phyloP scores from a whole-genome alignment of 1,140 invertebrate genomes.

The Bicyclus anynana region DNA sequence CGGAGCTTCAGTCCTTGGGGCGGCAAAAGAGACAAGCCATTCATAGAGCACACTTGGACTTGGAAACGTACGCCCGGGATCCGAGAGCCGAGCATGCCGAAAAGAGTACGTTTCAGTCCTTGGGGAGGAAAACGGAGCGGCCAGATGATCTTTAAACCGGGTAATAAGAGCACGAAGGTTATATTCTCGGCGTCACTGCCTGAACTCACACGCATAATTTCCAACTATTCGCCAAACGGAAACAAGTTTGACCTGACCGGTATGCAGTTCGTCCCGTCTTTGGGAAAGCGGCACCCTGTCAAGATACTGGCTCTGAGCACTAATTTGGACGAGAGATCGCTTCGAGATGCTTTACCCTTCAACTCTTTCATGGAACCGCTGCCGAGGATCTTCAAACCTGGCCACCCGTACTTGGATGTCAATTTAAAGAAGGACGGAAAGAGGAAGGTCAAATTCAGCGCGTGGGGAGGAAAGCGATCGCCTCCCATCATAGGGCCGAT shows the following conservation, averaged over 20 bases:
- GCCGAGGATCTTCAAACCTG: slow-evolving; percentile 54
- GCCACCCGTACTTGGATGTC: slow-evolving; percentile 55
- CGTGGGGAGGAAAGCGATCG: slow-evolving; percentile 62
- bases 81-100: slow-evolving; percentile 67
- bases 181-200: slow-evolving; percentile 57
- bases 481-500: slow-evolving; percentile 68
- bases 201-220: slow-evolving; percentile 56
- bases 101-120: slow-evolving; percentile 62
- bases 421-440: slow-evolving; percentile 65
- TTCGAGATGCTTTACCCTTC: slow-evolving; percentile 55
- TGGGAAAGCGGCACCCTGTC: slow-evolving; percentile 57
- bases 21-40: slow-evolving; percentile 47
- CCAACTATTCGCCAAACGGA: slow-evolving; percentile 47
- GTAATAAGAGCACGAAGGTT: slow-evolving; percentile 46
- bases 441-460: slow-evolving; percentile 66
- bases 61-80: slow-evolving; percentile 51
- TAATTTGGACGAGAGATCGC: slow-evolving; percentile 37
- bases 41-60: slow-evolving; percentile 56
- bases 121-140: slow-evolving; percentile 68
- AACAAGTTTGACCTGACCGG: slow-evolving; percentile 42
- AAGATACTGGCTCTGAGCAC: slow-evolving; percentile 52
- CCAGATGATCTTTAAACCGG: slow-evolving; percentile 60
- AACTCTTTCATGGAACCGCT: slow-evolving; percentile 48
- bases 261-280: slow-evolving; percentile 44
- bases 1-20: slow-evolving; percentile 69